Percentiles rank a stretch among this genome's conserved stretches.
phyloP scores from a whole-genome alignment of 2,888 invertebrate species.

The Ceriagrion tenellum region DNA sequence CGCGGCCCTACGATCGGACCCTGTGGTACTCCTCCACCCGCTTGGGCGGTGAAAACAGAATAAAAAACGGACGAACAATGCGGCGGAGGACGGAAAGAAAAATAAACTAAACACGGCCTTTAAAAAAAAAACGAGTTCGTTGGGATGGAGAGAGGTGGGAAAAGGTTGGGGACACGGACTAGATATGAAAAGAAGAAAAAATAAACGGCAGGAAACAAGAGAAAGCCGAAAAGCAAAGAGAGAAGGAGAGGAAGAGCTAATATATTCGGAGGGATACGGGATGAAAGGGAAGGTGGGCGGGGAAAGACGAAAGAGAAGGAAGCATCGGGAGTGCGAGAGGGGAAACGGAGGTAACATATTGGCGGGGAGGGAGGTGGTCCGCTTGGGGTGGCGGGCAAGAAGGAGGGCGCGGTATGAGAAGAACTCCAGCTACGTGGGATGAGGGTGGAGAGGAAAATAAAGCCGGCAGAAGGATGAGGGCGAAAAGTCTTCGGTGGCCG shows the following conservation, averaged over 20 bases:
- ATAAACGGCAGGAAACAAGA: neutral
- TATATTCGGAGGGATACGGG: neutral
- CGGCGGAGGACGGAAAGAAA: neutral
- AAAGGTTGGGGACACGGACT: neutral
- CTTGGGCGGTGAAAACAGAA: neutral
- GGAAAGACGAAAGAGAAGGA: neutral
- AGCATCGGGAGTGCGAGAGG: neutral
- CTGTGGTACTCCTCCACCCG: neutral
- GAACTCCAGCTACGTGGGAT: neutral
- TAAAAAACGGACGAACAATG: neutral
- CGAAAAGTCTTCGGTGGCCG: neutral
- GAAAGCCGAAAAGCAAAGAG: neutral
- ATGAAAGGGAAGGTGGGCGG: neutral
- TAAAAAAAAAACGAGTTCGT: neutral
- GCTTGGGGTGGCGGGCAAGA: neutral
- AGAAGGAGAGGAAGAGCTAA: neutral
- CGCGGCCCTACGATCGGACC: neutral
- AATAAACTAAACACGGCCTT: neutral
- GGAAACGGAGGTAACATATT: neutral
- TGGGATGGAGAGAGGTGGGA: neutral
- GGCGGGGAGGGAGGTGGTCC: neutral
- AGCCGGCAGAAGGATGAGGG: neutral
- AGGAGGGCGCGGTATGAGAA: neutral
- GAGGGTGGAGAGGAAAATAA: slow-evolving; percentile 6
- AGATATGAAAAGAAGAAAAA: neutral